Evolutionary conservation across 2,888 invertebrate genomes (phyloP).

Genomic region (Ophonus ardosiacus): DNA sequence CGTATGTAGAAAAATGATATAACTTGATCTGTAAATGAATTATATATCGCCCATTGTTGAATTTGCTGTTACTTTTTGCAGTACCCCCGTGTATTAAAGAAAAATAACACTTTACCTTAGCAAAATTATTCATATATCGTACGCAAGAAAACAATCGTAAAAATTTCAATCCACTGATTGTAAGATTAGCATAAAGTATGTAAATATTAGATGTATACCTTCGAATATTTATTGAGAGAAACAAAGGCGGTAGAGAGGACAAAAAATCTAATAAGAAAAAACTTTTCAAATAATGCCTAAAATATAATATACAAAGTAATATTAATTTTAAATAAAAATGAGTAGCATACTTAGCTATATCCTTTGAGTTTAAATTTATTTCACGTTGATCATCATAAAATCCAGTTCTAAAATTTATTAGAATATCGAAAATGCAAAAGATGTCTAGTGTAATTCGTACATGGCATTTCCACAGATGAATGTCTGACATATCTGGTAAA

Average conservation of each 20-base stretch:
- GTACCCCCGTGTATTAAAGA: background rate
- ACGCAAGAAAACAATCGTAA: constrained; percentile 24
- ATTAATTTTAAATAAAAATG: background rate
- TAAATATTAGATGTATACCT: background rate
- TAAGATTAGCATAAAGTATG: constrained; percentile 17
- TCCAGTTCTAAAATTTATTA: constrained; percentile 73
- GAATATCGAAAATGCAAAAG: constrained; percentile 71
- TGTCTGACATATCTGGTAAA: background rate
- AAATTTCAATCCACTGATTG: constrained; percentile 16
- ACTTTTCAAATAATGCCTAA: constrained; percentile 71
- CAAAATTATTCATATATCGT: constrained; percentile 23
- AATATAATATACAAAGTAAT: constrained; percentile 35
- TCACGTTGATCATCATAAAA: constrained; percentile 70
- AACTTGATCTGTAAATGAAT: too few relatives aligned
- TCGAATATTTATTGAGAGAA: constrained; percentile 6
- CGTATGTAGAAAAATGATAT: too few relatives aligned
- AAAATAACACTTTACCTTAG: constrained; percentile 8
- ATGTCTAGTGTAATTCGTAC: constrained; percentile 70
- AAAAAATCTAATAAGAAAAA: constrained; percentile 72
- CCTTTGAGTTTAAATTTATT: constrained; percentile 70
- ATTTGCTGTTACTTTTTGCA: too few relatives aligned
- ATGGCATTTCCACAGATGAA: constrained; percentile 65
- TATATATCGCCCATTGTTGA: too few relatives aligned
- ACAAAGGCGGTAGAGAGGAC: constrained; percentile 70
- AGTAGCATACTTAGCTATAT: constrained; percentile 61